Evolutionary conservation across 1,140 invertebrate species (phyloP).

Genomic region (Zaprionus ghesquierei): DNA sequence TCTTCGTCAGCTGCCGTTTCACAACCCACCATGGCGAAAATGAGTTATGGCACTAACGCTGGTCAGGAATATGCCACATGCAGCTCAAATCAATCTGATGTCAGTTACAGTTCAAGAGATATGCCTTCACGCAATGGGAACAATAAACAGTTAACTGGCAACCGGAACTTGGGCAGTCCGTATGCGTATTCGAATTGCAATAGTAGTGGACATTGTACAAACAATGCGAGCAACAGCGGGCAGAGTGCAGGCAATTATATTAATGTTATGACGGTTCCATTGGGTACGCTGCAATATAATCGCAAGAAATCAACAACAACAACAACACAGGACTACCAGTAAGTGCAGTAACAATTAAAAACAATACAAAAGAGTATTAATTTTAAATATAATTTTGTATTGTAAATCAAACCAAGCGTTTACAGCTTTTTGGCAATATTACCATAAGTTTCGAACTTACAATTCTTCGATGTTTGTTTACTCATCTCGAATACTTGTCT

Average conservation of each 20-base stretch:
- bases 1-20: conserved; percentile 44
- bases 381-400: no score
- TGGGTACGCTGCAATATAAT: conserved; percentile 78
- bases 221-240: conserved; percentile 46
- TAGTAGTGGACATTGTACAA: conserved; percentile 54
- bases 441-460: no score
- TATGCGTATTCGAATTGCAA: conserved; percentile 47
- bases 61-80: conserved; percentile 60
- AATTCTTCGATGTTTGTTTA: neutral
- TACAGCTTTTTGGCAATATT: no score
- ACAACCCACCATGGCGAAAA: conserved; percentile 54
- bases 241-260: conserved; percentile 71
- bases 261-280: conserved; percentile 76
- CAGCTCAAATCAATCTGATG: conserved; percentile 42
- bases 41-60: conserved; percentile 47
- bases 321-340: conserved; percentile 78
- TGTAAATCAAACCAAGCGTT: no score
- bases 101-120: conserved; percentile 53
- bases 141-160: conserved; percentile 43
- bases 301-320: conserved; percentile 71
- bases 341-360: conserved; percentile 32
- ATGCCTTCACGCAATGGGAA: conserved; percentile 41
- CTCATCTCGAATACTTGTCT: neutral
- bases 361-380: neutral
- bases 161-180: conserved; percentile 37